Conservation (phyloP, 1,140 invertebrate species). For the Drosophila bifasciata region DNA sequence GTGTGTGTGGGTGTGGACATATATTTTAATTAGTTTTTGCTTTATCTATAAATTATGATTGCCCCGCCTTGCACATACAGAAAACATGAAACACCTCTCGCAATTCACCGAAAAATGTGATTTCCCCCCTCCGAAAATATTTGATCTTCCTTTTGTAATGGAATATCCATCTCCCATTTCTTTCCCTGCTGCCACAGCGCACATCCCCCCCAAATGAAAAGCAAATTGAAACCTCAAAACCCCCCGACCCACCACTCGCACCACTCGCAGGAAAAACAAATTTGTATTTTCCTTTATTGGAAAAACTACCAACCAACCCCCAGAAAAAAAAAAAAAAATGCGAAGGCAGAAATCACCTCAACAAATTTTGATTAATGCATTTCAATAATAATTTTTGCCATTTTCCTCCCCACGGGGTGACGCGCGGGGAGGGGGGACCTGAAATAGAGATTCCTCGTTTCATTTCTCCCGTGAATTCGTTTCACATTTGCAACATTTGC, state of each 20-base stretch:
- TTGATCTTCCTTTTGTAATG: no score
- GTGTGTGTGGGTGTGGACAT: background rate
- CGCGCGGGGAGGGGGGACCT: no score
- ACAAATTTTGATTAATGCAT: conserved; percentile 75
- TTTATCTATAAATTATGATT: no score
- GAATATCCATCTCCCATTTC: no score
- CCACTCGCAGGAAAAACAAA: background rate
- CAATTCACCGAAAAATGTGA: no score
- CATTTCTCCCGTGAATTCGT: conserved; percentile 63
- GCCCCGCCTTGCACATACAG: no score
- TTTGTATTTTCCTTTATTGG: conserved; percentile 49
- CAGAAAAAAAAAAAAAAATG: conserved; percentile 13
- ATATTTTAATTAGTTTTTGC: no score
- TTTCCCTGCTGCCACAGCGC: no score
- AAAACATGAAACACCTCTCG: no score
- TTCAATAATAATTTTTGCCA: conserved; percentile 57
- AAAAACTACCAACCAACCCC: conserved; percentile 61
- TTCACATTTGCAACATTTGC: conserved; percentile 80
- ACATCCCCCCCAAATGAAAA: background rate
- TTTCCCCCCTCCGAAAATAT: no score
- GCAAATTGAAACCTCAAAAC: conserved; percentile 13
- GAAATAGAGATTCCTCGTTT: conserved; percentile 10
- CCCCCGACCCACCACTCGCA: background rate
- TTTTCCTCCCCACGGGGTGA: background rate
- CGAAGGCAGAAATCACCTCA: conserved; percentile 32